phyloP scores from a whole-genome alignment of 2,797 vertebrate species.

The Microctenopoma stevenorrisi region DNA sequence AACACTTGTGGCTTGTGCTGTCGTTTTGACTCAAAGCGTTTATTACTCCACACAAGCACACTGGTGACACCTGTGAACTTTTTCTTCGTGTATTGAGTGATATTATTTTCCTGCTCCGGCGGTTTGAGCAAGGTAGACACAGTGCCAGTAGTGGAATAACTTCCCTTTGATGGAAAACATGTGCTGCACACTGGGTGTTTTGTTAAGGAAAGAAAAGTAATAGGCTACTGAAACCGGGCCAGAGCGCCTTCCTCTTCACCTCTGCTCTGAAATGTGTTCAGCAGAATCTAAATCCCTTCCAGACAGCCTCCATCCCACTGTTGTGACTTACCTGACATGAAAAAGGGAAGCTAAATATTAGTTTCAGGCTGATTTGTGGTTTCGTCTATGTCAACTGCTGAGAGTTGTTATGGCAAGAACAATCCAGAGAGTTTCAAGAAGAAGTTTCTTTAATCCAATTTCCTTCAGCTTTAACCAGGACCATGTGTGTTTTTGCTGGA shows the following conservation, averaged over 20 bases:
- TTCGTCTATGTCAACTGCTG: slow-evolving; percentile 75
- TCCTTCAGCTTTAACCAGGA: slow-evolving; percentile 68
- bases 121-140: slow-evolving; percentile 25
- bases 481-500: slow-evolving; percentile 76
- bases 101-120: slow-evolving; percentile 44
- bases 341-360: slow-evolving; percentile 74
- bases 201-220: slow-evolving; percentile 65
- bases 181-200: slow-evolving; percentile 39
- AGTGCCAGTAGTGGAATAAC: slow-evolving; percentile 40
- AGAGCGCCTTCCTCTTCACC: slow-evolving; percentile 42
- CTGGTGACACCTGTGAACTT: slow-evolving; percentile 59
- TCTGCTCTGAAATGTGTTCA: slow-evolving; percentile 60
- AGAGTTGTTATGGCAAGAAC: slow-evolving; percentile 66
- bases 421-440: slow-evolving; percentile 65
- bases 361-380: slow-evolving; percentile 80
- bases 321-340: slow-evolving; percentile 69
- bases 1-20: slow-evolving; percentile 41
- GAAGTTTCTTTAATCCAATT: slow-evolving; percentile 76
- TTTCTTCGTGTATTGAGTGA: slow-evolving; percentile 40
- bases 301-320: slow-evolving; percentile 47
- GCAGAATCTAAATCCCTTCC: slow-evolving; percentile 51
- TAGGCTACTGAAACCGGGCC: slow-evolving; percentile 59
- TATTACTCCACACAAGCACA: slow-evolving; percentile 62
- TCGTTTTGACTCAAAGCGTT: slow-evolving; percentile 49
- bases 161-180: slow-evolving; percentile 59